A percentile compares a stretch with the other conserved stretches of the same genome.
Evolutionary conservation across 2,113 vertebrate genomes (phyloP).

Genomic region (Chionomys nivalis): DNA sequence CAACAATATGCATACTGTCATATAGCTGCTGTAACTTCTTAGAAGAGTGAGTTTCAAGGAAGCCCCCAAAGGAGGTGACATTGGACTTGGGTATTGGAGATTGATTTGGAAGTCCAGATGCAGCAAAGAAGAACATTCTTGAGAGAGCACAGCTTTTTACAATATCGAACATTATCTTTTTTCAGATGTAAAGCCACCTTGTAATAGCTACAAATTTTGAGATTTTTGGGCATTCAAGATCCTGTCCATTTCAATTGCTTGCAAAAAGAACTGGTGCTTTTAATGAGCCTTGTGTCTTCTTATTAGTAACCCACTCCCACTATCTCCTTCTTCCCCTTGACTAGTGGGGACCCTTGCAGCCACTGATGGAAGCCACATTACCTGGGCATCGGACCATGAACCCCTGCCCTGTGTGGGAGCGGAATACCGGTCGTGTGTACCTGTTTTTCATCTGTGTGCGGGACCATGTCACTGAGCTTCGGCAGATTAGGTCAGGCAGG

Average conservation of each 20-base stretch:
- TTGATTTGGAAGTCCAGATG: conserved; percentile 36
- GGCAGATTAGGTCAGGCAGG: conserved; percentile 88
- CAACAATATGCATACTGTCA: neutral
- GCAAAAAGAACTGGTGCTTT: conserved; percentile 42
- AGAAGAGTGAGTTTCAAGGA: neutral
- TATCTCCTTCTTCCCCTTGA: neutral
- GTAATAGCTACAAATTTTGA: neutral
- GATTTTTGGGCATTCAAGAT: neutral
- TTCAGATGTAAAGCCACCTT: neutral
- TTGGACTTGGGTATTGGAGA: neutral
- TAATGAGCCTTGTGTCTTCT: conserved; percentile 10
- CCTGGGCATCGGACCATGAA: conserved; percentile 87
- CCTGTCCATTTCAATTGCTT: conserved; percentile 33
- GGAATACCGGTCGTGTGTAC: conserved; percentile 82
- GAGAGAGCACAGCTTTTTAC: neutral
- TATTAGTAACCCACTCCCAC: conserved; percentile 61
- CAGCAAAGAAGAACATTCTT: neutral
- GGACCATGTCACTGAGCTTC: conserved; percentile 85
- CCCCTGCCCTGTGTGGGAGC: conserved; percentile 86
- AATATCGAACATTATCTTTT: neutral
- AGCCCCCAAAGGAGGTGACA: conserved; percentile 12
- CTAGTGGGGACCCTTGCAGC: conserved; percentile 81
- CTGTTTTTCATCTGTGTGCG: conserved; percentile 95
- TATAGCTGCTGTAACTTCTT: neutral
- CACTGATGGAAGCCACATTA: conserved; percentile 72